phyloP scores from a whole-genome alignment of 2,797 vertebrate species.

The Cuculus canorus region DNA sequence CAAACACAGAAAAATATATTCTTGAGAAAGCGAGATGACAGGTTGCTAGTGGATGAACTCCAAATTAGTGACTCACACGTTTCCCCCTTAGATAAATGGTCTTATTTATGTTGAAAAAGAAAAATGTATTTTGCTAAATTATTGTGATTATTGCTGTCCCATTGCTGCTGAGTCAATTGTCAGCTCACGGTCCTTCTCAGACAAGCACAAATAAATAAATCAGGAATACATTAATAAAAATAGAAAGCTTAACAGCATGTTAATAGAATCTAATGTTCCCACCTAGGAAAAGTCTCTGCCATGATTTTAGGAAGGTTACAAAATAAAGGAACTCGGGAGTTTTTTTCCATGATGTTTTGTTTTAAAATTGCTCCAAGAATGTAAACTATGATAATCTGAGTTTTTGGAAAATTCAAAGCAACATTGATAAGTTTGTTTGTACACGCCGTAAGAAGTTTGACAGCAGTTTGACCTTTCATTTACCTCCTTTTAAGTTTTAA shows the following conservation, averaged over 20 bases:
- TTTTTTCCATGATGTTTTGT: background rate
- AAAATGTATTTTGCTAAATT: constrained; percentile 8
- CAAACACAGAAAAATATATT: background rate
- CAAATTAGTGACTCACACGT: background rate
- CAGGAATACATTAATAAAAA: background rate
- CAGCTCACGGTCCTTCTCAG: background rate
- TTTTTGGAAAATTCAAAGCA: background rate
- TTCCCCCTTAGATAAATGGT: background rate
- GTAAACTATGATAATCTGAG: background rate
- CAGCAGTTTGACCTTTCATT: background rate
- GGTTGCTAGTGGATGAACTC: background rate
- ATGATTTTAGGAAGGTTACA: background rate
- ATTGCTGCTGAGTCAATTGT: constrained; percentile 31
- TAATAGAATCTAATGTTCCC: background rate
- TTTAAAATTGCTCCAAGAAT: background rate
- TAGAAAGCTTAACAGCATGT: background rate
- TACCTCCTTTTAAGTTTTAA: constrained; percentile 15
- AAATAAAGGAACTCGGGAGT: background rate
- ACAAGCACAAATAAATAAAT: constrained; percentile 36
- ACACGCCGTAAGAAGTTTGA: background rate
- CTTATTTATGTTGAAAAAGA: constrained; percentile 6
- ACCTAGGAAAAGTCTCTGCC: background rate
- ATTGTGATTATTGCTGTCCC: constrained; percentile 4
- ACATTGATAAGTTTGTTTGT: background rate
- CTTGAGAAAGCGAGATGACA: background rate